Evolutionary conservation across 1,140 invertebrate genomes (phyloP), one percentile per base, ranked within the genome.

Genomic region (Papilio aristodemus): DNA sequence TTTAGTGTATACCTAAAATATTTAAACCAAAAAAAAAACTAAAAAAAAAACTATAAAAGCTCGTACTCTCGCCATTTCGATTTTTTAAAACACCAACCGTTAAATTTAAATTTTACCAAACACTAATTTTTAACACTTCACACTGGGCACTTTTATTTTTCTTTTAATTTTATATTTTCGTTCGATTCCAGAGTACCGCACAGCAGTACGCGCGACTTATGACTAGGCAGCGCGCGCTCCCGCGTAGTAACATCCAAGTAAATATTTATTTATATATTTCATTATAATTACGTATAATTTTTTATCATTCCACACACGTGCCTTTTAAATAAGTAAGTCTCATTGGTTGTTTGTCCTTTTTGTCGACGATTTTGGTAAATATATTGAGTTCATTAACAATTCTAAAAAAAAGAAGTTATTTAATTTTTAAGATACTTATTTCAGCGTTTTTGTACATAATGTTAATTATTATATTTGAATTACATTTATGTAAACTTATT

Each of bases 211-310:
- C 81, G 80, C 81, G 71, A 70, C 68, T 71, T 57, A 19, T 69
- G 78, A 88, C 86, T 88, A 87, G 76, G 64, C 76, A 67, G 71
- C 66, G 68, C 43, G 50, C 27, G 62, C 14, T 70, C 38, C 37
- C 71, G 71, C 75, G 78, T 77, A 67, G 77, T 76, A 79, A 82
- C 77, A 81, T 73, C 72, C 74, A 80, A 76, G 74, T 76, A 77
- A 78, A 54, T 75, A 76, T 78, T 84, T 86, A 86, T 83, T 82
- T 82, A 81, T 81, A 82, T 81, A 85, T 83, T 79, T 81, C 76
- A 84, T 77, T 82, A 83, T 82, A 83, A 83, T 86, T 83, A 84
- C 77, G 74, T 76, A 78, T 77, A 84, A 80, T 81, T 32, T 78
- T 74, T 43, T 72, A 63, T 76, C 71, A 3, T 78, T 82, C 78